Base-by-base conservation (phyloP, 2,888 invertebrate species). In the Cremastinae sp. region DNA sequence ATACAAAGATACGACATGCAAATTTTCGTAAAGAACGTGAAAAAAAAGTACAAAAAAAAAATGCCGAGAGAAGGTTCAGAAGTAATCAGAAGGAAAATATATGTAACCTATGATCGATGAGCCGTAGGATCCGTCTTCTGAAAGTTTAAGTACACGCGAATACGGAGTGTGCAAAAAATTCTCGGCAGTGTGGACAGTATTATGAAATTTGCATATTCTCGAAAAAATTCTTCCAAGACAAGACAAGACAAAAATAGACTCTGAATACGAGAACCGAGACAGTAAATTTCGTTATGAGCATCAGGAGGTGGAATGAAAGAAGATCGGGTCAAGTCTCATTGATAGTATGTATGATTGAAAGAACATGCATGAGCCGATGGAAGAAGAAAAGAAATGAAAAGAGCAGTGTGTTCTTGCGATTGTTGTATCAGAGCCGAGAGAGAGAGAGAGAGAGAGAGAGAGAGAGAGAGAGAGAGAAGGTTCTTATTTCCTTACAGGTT, bases 341-440 rank as follows among this genome's bases (percentile, higher is more conserved):
- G 28, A 28, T 28, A 5, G 28, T 28, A 28, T 28, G 28, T n/a
- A 28, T 28, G 5, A 28, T 28, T 28, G 28, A 28, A 28, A 28
- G 28, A 28, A 28, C 5, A 28, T 28, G 28, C 28, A 28, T 28
- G 28, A 28, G 28, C 5, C 28, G 2, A 5, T 28, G 5, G 5
- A 28, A 2, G 28, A 2, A 28, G 28, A 28, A n/a, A n/a, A n/a
- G n/a, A n/a, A n/a, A n/a, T n/a, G n/a, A n/a, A n/a, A n/a, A n/a
- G n/a, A 28, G 28, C 28, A 28, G 28, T 5, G 28, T 5, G 28
- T 5, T 2, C 5, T 28, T 28, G 28, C 28, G 28, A 28, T 28
- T 28, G 28, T 28, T 28, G 28, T 5, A 75, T 75, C 59, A 71
- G 65, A 16, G 51, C 16, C n/a, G 39, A 58, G 16, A 35, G 41